Evolutionary conservation across 2,888 invertebrate species (phyloP).

Genomic region (Acanthosepion esculentum): DNA sequence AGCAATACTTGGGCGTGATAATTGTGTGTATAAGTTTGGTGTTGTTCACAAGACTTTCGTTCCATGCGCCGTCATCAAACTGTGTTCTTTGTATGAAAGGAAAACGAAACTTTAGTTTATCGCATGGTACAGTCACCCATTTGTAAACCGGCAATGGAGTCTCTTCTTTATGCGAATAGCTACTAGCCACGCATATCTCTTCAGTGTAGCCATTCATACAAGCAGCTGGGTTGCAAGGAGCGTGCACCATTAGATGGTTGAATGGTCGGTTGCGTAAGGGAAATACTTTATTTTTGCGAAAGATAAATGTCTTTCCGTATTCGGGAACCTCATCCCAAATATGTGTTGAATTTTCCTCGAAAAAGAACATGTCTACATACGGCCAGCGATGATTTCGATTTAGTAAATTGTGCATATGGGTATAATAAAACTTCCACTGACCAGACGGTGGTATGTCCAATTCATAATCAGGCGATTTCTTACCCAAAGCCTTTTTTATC

Average conservation of each 20-base stretch:
- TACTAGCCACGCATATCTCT: constrained; percentile 39
- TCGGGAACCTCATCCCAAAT: constrained; percentile 54
- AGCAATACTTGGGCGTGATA: constrained; percentile 37
- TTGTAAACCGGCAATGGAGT: neutral
- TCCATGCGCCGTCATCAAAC: neutral
- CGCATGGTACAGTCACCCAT: constrained; percentile 23
- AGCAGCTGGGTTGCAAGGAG: constrained; percentile 51
- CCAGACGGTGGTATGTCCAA: neutral
- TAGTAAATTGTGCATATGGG: constrained; percentile 52
- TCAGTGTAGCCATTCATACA: constrained; percentile 6
- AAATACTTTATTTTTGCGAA: constrained; percentile 52
- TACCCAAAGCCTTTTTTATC: constrained; percentile 43
- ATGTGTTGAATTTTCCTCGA: constrained; percentile 60
- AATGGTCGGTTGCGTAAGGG: constrained; percentile 54
- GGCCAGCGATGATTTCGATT: constrained; percentile 62
- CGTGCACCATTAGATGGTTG: constrained; percentile 53
- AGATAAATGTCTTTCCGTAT: constrained; percentile 51
- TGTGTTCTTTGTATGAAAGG: neutral
- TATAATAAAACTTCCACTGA: constrained; percentile 58
- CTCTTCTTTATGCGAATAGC: constrained; percentile 44
- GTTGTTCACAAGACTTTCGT: constrained; percentile 37
- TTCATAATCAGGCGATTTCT: neutral
- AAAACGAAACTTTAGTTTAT: neutral
- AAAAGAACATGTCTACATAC: constrained; percentile 67
- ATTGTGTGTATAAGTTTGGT: constrained; percentile 25